Conservation (phyloP, 2,888 invertebrate species). For the Nipponacmea schrenckii region DNA sequence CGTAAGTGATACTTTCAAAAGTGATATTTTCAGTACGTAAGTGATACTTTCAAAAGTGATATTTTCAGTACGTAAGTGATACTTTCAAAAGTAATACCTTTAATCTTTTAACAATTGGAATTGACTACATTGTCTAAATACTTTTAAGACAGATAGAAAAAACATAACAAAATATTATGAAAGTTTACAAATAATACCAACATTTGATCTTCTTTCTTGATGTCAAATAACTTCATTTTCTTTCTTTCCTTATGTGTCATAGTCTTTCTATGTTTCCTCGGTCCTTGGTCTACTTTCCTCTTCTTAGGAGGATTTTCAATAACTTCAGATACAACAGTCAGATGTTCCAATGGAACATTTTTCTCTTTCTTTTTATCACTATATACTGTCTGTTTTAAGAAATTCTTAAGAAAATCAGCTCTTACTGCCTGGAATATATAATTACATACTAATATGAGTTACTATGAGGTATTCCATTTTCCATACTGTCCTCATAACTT, state of each 20-base stretch:
- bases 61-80: too few relatives aligned
- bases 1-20: too few relatives aligned
- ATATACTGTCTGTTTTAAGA: conserved; percentile 31
- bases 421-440: conserved; percentile 19
- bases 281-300: not conserved
- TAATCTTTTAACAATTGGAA: too few relatives aligned
- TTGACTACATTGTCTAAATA: too few relatives aligned
- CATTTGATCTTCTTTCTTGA: conserved; percentile 41
- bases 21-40: too few relatives aligned
- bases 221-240: conserved; percentile 43
- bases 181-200: conserved; percentile 16
- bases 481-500: too few relatives aligned
- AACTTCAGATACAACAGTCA: not conserved
- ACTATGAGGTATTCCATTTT: too few relatives aligned
- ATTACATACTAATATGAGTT: too few relatives aligned
- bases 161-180: too few relatives aligned
- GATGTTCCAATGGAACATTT: conserved; percentile 9
- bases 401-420: conserved; percentile 35
- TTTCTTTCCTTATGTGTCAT: conserved; percentile 41
- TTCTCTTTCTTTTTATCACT: conserved; percentile 26
- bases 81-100: too few relatives aligned
- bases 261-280: conserved; percentile 31
- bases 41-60: too few relatives aligned
- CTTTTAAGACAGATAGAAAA: too few relatives aligned
- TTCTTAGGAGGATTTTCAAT: not conserved